A percentile compares a stretch with the other conserved stretches of the same genome.
phyloP scores from a whole-genome alignment of 2,797 vertebrate species.

The Sylvilagus floridanus region DNA sequence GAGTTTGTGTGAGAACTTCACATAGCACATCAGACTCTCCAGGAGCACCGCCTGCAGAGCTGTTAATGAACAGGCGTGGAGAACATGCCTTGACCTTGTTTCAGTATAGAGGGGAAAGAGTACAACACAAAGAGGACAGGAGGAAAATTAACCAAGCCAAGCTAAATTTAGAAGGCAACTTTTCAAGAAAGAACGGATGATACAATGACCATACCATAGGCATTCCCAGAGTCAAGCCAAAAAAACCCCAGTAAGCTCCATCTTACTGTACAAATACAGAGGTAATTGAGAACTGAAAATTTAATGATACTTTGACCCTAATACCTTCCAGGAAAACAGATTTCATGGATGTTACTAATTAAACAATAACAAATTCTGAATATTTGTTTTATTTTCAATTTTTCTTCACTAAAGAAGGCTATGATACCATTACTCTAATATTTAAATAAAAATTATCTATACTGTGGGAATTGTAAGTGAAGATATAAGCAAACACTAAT shows the following conservation, averaged over 20 bases:
- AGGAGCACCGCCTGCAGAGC: constrained; percentile 76
- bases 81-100: constrained; percentile 81
- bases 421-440: not conserved
- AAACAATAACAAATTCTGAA: not conserved
- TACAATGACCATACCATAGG: not conserved
- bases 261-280: not conserved
- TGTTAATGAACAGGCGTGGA: constrained; percentile 79
- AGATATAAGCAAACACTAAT: not conserved
- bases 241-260: not conserved
- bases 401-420: not conserved
- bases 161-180: constrained; percentile 15
- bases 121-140: constrained; percentile 51
- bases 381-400: not conserved
- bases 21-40: constrained; percentile 72
- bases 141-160: constrained; percentile 3
- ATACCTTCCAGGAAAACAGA: not conserved
- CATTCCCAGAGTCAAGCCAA: not conserved
- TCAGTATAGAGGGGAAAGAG: constrained; percentile 74
- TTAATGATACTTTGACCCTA: not conserved
- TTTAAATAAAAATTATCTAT: not conserved
- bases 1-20: constrained; percentile 78
- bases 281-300: not conserved
- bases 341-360: not conserved
- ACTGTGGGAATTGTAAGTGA: not conserved
- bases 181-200: not conserved